Evolutionary conservation across 2,113 vertebrate species (phyloP), one percentile per base, ranked within the genome.

Genomic region (Campylomormyrus numenius): DNA sequence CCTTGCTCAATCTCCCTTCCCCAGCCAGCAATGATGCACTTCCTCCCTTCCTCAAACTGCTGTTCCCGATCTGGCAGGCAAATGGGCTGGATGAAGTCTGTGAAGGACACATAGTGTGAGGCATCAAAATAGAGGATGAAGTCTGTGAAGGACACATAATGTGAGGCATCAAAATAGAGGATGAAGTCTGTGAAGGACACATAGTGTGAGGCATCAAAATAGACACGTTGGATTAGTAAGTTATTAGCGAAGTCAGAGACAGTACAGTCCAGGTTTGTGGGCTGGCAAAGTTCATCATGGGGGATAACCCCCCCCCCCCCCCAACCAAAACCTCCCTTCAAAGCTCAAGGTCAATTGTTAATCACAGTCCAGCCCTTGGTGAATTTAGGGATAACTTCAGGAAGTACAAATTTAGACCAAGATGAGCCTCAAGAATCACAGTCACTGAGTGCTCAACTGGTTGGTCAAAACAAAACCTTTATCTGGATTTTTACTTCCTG

Each of bases 21-120:
- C 98, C 98, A 99, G 5, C 98, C 98, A 91, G 97, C 95, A 74
- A 98, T 97, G 27, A 93, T 95, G 91, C 98, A 98, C 11, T 90
- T 94, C 13, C n/a, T 96, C 93, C 97, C 98, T 62, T 94, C 92
- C 86, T 94, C 35, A 90, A 97, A 94, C 9, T 92, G 77, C 58
- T 97, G 94, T 21, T 92, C 94, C 50, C 93, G 88, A 90, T 95
- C 93, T 13, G 97, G 97, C 42, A 99, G 94, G 92, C 98, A 99
- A 90, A 98, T 93, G 0, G 98, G 97, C 91, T 97, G 97, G 91
- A 99, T 94, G 42, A 94, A 95, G 92, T 96, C 98, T 99, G 94
- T 85, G 49, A 62, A 89, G 88, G 5, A 39, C 39, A 86, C 90
- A 80, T 74, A 10, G 15, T 85, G 53, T 31, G 8, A 62, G 52